Evolutionary conservation across 2,888 invertebrate genomes (phyloP).

Genomic region (Heliconius cydno): DNA sequence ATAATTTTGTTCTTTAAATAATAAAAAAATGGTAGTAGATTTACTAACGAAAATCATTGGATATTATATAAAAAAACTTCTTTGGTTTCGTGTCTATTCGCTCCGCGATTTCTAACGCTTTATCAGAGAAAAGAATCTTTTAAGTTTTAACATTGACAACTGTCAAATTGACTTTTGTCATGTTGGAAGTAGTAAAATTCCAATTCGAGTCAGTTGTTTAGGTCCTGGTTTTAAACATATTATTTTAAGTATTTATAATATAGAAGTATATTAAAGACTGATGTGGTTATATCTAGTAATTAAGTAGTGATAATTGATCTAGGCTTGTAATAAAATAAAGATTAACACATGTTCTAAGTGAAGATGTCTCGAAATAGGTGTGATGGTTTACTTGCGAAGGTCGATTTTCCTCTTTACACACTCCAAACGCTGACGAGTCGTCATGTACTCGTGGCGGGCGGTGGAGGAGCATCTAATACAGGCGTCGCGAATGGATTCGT

Average conservation of each 20-base stretch:
- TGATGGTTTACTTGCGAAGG: conserved; percentile 91
- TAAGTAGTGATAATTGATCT: conserved; percentile 57
- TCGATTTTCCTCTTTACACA: conserved; percentile 96
- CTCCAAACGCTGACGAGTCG: conserved; percentile 95
- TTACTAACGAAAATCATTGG: too few species aligned
- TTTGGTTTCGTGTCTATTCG: too few species aligned
- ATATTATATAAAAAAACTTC: too few species aligned
- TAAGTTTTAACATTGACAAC: conserved; percentile 26
- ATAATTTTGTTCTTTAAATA: too few species aligned
- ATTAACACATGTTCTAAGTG: conserved; percentile 64
- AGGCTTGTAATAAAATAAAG: conserved; percentile 53
- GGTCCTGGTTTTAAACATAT: conserved; percentile 64
- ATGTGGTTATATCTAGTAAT: conserved; percentile 58
- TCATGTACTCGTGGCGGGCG: conserved; percentile 97
- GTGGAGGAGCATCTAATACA: conserved; percentile 98
- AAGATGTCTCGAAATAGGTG: conserved; percentile 80
- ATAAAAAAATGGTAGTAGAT: too few species aligned
- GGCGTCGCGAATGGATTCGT: conserved; percentile 99
- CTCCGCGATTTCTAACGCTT: not conserved
- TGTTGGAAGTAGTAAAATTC: conserved; percentile 77
- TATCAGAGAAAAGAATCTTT: not conserved
- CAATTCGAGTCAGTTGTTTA: conserved; percentile 63
- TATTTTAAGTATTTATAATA: conserved; percentile 57
- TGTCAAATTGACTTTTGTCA: conserved; percentile 81
- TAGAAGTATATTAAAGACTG: conserved; percentile 62